phyloP scores from a whole-genome alignment of 2,888 invertebrate genomes.

The Tipula confusa region DNA sequence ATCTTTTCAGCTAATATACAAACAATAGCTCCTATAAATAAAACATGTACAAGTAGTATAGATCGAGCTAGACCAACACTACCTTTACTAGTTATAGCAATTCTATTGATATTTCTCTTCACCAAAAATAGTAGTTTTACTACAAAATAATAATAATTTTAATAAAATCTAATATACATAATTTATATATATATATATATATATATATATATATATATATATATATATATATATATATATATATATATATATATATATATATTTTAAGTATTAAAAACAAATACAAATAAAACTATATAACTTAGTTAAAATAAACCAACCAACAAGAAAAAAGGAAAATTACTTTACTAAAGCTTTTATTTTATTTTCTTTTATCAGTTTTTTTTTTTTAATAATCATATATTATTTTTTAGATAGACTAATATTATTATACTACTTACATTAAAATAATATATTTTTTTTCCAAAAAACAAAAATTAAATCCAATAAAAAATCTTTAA shows the following conservation, averaged over 20 bases:
- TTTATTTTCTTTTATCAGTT: not conserved
- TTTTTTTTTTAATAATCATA: not conserved
- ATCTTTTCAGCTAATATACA: conserved; percentile 5
- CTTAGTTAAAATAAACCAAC: conserved; percentile 26
- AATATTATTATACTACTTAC: not conserved
- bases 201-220: conserved; percentile 30
- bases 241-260: not conserved
- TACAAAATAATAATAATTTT: conserved; percentile 26
- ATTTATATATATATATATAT: conserved; percentile 31
- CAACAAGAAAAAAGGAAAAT: not conserved
- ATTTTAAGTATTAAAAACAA: conserved; percentile 27
- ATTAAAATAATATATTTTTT: conserved; percentile 4
- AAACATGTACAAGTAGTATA: conserved; percentile 27
- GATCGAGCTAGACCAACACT: not conserved
- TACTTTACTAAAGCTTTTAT: not conserved
- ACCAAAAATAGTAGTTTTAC: not conserved
- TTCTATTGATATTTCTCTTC: not conserved
- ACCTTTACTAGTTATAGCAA: not conserved
- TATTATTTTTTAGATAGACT: not conserved
- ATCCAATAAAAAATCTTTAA: conserved; percentile 29
- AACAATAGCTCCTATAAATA: conserved; percentile 21
- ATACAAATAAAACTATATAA: conserved; percentile 29
- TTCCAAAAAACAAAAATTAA: conserved; percentile 1
- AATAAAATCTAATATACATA: not conserved
- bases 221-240: conserved; percentile 10